Conservation (phyloP, 2,797 vertebrate genomes). For the Sciaenops ocellatus region DNA sequence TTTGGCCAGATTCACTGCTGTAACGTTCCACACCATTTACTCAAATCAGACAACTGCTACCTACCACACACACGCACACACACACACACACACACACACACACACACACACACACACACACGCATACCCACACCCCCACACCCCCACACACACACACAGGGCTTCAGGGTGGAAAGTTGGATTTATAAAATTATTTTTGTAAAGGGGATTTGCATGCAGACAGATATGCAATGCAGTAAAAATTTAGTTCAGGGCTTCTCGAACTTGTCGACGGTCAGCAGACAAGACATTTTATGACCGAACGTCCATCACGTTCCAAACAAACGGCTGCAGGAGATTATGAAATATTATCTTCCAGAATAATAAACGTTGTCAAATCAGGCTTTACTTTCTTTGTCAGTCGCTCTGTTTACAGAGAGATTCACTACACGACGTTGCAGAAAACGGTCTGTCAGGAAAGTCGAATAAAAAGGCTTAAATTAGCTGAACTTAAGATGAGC, state of each 20-base stretch:
- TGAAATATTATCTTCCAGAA: neutral
- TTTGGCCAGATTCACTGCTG: slow-evolving; percentile 46
- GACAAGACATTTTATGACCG: neutral
- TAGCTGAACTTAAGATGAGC: slow-evolving; percentile 14
- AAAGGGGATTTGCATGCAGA: slow-evolving; percentile 21
- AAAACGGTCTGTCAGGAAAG: neutral
- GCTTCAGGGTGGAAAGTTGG: slow-evolving; percentile 24
- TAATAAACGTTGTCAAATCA: neutral
- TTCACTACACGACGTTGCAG: neutral
- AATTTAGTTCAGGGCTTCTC: neutral
- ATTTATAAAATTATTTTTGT: slow-evolving; percentile 39
- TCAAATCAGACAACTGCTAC: slow-evolving; percentile 60
- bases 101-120: slow-evolving; percentile 17
- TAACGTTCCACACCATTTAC: slow-evolving; percentile 68
- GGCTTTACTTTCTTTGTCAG: neutral
- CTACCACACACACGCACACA: slow-evolving; percentile 24
- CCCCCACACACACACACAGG: slow-evolving; percentile 4
- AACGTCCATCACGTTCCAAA: neutral
- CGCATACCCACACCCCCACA: slow-evolving; percentile 6
- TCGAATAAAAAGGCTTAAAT: slow-evolving; percentile 8
- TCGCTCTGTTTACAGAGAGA: neutral
- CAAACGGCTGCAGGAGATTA: neutral
- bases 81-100: slow-evolving; percentile 33
- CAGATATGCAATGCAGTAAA: neutral
- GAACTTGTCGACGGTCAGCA: neutral